Evolutionary conservation across 2,113 vertebrate genomes (phyloP).

Genomic region (Bolborhynchus lineola): DNA sequence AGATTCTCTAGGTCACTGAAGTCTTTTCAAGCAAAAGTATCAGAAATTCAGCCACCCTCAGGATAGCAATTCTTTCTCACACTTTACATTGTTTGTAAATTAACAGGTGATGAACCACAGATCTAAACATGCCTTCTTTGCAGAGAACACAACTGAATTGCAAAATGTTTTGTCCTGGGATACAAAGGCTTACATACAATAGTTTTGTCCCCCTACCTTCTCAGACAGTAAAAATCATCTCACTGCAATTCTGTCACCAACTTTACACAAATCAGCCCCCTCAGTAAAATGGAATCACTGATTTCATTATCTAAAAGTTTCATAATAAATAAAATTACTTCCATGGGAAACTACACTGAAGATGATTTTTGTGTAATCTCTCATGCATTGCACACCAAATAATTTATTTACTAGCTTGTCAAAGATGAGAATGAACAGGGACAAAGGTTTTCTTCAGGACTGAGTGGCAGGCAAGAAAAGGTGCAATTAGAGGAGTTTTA

Average conservation of each 20-base stretch:
- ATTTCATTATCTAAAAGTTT: not conserved
- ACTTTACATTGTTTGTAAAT: not conserved
- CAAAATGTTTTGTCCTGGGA: not conserved
- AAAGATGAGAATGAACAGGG: not conserved
- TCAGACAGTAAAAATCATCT: not conserved
- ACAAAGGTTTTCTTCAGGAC: not conserved
- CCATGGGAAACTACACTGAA: not conserved
- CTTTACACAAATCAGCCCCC: not conserved
- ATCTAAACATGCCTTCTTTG: not conserved
- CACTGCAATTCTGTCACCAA: not conserved
- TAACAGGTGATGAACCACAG: not conserved
- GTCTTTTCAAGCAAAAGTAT: not conserved
- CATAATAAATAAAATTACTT: not conserved
- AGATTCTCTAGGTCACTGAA: not conserved
- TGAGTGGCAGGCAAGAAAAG: not conserved
- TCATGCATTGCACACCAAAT: not conserved
- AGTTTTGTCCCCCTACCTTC: not conserved
- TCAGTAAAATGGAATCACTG: not conserved
- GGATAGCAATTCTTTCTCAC: not conserved
- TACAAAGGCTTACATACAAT: not conserved
- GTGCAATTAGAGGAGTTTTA: not conserved
- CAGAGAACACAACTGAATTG: not conserved
- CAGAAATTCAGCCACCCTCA: not conserved
- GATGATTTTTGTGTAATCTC: not conserved
- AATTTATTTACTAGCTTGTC: not conserved